Percentiles rank a stretch among this genome's conserved stretches.
Conservation (phyloP, 2,113 vertebrate genomes). For the Solenodon paradoxus region DNA sequence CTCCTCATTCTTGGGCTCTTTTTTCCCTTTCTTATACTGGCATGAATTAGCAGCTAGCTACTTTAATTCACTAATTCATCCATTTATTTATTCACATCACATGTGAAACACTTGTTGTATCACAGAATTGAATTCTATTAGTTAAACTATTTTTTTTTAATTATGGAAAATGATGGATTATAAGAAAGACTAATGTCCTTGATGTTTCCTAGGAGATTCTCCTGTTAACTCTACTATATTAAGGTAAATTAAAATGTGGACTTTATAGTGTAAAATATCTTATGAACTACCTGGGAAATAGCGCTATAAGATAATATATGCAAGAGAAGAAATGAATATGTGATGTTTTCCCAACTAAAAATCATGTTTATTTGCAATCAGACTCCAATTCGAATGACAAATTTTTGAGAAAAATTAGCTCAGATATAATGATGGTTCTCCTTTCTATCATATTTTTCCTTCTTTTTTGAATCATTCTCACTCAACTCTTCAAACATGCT, state of each 20-base stretch:
- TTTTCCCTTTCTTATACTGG: neutral
- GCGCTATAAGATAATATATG: neutral
- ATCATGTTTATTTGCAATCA: neutral
- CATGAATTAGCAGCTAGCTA: neutral
- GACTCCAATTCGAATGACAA: neutral
- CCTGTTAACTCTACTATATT: neutral
- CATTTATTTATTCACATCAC: neutral
- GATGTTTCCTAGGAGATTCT: neutral
- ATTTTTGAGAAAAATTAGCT: neutral
- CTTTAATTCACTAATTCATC: slow-evolving; percentile 3
- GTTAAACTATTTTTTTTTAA: neutral
- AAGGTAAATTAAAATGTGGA: neutral
- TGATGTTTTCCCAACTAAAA: neutral
- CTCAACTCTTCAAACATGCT: neutral
- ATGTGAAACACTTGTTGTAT: neutral
- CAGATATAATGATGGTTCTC: neutral
- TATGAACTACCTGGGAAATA: neutral
- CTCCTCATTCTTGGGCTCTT: neutral
- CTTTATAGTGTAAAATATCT: neutral
- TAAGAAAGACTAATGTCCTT: neutral
- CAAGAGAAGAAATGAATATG: neutral
- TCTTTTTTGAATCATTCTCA: neutral
- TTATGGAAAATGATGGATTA: neutral
- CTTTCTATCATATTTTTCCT: neutral
- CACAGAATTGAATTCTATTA: slow-evolving; percentile 11